Conservation (phyloP, 2,888 invertebrate species). For the Pandemis heparana region DNA sequence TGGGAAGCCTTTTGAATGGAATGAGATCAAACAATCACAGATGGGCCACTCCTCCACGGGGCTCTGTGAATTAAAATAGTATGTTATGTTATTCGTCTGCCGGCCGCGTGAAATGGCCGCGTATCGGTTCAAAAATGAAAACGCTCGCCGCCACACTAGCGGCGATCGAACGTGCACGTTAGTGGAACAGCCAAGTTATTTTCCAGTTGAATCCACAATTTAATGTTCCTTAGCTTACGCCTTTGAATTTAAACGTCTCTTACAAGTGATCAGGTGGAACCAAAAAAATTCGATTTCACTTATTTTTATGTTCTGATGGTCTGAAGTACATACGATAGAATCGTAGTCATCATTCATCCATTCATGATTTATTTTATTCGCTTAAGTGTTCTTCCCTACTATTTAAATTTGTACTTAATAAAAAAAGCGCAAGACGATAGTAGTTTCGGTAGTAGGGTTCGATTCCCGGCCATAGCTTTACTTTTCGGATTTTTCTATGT, state of each 20-base stretch:
- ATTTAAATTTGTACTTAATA: too few species aligned
- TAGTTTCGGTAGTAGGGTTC: too few species aligned
- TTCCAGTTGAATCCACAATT: not conserved
- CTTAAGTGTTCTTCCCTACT: too few species aligned
- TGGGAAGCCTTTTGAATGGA: conserved; percentile 99
- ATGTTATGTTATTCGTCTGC: conserved; percentile 33
- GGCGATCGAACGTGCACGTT: conserved; percentile 28
- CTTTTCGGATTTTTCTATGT: too few species aligned
- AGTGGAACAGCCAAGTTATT: conserved; percentile 30
- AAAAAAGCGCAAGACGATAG: too few species aligned
- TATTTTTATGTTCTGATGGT: too few species aligned
- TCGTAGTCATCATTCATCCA: too few species aligned
- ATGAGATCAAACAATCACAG: conserved; percentile 99
- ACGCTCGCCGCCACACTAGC: conserved; percentile 24
- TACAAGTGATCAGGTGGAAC: not conserved
- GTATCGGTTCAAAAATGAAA: conserved; percentile 22
- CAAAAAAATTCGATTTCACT: too few species aligned
- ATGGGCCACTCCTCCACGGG: conserved; percentile 99
- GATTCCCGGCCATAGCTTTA: too few species aligned
- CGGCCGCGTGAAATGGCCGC: conserved; percentile 22
- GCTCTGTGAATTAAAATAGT: conserved; percentile 84
- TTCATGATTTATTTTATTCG: too few species aligned
- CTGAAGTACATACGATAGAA: too few species aligned
- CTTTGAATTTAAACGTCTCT: not conserved
- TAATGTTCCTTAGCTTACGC: not conserved